Evolutionary conservation across 2,113 vertebrate species (phyloP), one percentile per base, ranked within the genome.

Genomic region (Tetraodon nigroviridis): DNA sequence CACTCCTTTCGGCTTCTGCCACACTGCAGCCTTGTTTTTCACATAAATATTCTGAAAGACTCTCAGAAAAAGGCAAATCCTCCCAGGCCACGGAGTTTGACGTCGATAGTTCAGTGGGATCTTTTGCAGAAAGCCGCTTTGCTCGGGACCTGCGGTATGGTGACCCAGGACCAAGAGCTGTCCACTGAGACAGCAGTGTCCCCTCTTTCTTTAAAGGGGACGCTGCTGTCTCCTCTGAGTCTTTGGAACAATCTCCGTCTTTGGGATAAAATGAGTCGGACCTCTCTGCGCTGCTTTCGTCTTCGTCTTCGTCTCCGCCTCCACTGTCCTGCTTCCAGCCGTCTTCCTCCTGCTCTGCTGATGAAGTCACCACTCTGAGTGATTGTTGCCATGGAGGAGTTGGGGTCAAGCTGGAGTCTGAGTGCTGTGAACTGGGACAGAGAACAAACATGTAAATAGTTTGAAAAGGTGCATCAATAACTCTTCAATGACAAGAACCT

Each of bases 31-130:
- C 52, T 64, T 69, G 41, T 71, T 45, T 63, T n/a, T 78, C 49
- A 21, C 67, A 64, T 11, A 85, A 41, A 75, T 81, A 86, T 5
- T 58, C 75, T 42, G 69, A 46, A 3, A 87, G 80, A 75, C 83
- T 84, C 69, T 89, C 86, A 24, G 87, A 87, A 20, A 86, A 82
- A 53, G 78, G 82, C 16, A 82, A 64, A 65, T 87, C 71, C 3
- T 79, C 73, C 84, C 77, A 85, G 16, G 18, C 72, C 50, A 74
- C 20, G 0, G 72, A 72, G 55, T 19, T 32, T 1, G 66, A 61
- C 13, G 46, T 17, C 37, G 37, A n/a, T 2, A 61, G 50, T n/a
- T 52, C 17, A 12, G 15, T 32, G 41, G 55, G 46, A 6, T 54
- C 37, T 45, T 7, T 13, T 4, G 45, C 22, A n/a, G 75, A 55